Evolutionary conservation across 2,888 invertebrate genomes (phyloP), one percentile per base, ranked within the genome.

Genomic region (Drosophila heteroneura): DNA sequence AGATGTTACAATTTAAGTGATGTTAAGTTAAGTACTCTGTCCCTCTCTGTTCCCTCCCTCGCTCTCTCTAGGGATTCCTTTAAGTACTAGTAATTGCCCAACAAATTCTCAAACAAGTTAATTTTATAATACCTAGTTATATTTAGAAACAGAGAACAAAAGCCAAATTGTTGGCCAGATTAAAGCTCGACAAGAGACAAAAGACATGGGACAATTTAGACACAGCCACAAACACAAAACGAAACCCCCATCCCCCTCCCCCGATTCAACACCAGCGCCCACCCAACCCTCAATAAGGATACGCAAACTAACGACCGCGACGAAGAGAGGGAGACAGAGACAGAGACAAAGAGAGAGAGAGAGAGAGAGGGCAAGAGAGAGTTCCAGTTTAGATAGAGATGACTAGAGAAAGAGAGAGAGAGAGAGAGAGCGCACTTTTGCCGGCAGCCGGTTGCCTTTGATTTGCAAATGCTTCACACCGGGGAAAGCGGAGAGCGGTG

Each of bases 241-340:
- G 9, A 32, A 22, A 5, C 0, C 19, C 12, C 32, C 52, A 10
- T 9, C 53, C 4, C 2, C 32, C n/a, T 9, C 19, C 62, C 49
- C 60, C 35, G 52, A 22, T 35, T 12, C 26, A 39, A 12, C 5
- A 28, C 44, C 7, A 44, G 30, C 19, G 7, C 35, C 35, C n/a
- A 22, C 33, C 30, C 32, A 61, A 51, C 30, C 57, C 77, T 64
- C 78, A 62, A 78, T 65, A 81, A 77, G 73, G 79, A 78, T 72
- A 81, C 51, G 57, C 54, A 54, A 30, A 52, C 35, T 47, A 47
- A 47, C 16, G 26, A 26, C 26, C 16, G 47, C 47, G 16, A 47
- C 22, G 16, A 26, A 41, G 2, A n/a, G 1, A 56, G 35, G 22
- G 28, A 39, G 5, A 37, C 12, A 22, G 6, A 16, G 5, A 26